Evolutionary conservation across 35 echinoderm and acorn worm species (phyloP).

Genomic region (Ophiothrix spiculata): DNA sequence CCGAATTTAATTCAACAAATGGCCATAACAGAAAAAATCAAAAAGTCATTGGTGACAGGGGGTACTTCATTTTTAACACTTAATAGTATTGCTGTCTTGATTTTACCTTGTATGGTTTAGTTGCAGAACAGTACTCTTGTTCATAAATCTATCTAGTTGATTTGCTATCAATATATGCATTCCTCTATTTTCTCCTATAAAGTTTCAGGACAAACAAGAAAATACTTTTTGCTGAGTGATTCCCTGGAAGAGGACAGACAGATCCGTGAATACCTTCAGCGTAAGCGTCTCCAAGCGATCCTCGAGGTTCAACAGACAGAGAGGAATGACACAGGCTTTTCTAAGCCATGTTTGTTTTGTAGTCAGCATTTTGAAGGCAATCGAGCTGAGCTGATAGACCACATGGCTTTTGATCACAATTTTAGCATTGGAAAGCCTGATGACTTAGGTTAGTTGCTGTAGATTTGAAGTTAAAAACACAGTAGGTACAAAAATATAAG

Average conservation of each 20-base stretch:
- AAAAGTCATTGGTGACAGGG: background rate
- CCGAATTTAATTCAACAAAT: too few species aligned
- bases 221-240: constrained; percentile 58
- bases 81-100: background rate
- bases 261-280: constrained; percentile 71
- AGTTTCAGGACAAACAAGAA: background rate
- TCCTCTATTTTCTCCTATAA: background rate
- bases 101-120: background rate
- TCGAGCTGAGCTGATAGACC: constrained; percentile 67
- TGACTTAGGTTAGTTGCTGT: constrained; percentile 83
- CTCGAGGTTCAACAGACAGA: constrained; percentile 71
- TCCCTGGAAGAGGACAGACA: constrained; percentile 60
- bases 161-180: background rate
- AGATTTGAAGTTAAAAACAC: too few species aligned
- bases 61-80: background rate
- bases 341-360: constrained; percentile 79
- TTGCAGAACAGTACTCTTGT: background rate
- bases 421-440: constrained; percentile 87
- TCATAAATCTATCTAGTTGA: background rate
- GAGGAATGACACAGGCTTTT: constrained; percentile 63
- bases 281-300: constrained; percentile 58
- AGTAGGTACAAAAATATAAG: too few species aligned
- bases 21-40: too few species aligned
- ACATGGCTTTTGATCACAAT: constrained; percentile 85
- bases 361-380: constrained; percentile 79